Evolutionary conservation across 1,140 invertebrate genomes (phyloP), one percentile per base, ranked within the genome.

Genomic region (Neodiprion fabricii): DNA sequence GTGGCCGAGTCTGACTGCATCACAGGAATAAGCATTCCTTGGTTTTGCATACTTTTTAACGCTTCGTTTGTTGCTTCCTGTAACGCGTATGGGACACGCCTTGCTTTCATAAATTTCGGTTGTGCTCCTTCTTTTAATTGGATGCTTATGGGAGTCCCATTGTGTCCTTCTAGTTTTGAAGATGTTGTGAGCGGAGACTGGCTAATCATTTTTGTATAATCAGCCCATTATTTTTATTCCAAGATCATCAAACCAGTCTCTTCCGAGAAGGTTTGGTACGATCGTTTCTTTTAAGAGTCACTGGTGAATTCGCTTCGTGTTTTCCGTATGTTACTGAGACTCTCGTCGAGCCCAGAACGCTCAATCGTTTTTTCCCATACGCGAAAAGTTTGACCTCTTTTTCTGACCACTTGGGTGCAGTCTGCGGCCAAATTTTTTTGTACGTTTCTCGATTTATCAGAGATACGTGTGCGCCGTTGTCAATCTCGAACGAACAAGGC

Each of bases 1-100:
- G 70, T 72, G 1, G 48, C 70, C 70, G 28, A 72, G 21, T 72
- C 70, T 8, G 70, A 72, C 23, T 72, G 70, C 9, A 12, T 21
- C 47, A 48, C 49, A 4, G 70, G 70, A 12, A 11, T 72, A 8
- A 72, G 70, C 70, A 72, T 72, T 48, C 70, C 70, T 8, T 49
- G 70, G 23, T 48, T 72, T 17, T 12, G 28, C 71, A 72, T 72
- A 7, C 17, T 9, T 8, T 50, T 40, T 53, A 72, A 11, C 1
- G 71, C 71, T 8, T 50, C 71, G 48, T 14, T 40, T 7, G 23
- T 72, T 11, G 14, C 8, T 50, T 72, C 48, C 7, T 11, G 11
- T 8, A 72, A 14, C 7, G 71, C 71, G 12, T 72, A 48, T n/a
- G 71, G 48, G 0, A 72, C 21, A 7, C 71, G 48, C 5, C 71